A percentile compares a stretch with the other conserved stretches of the same genome.
Conservation (phyloP, 92 coral and sea anemone species). For the Anthopleura xanthogrammica region DNA sequence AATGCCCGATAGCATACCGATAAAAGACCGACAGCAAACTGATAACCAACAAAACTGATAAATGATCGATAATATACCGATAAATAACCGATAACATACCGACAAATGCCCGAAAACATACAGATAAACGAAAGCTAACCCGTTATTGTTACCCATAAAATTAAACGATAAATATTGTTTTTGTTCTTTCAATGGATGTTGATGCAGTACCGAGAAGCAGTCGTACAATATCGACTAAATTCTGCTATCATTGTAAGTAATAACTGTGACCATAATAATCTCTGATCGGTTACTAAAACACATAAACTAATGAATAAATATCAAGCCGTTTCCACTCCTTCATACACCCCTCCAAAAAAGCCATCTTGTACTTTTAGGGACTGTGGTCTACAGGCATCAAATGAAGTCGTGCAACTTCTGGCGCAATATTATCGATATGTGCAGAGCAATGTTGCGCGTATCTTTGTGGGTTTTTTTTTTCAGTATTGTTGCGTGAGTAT, state of each 20-base stretch:
- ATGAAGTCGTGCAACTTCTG: too few species aligned
- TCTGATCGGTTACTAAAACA: background rate
- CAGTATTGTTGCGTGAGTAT: too few species aligned
- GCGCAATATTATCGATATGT: too few species aligned
- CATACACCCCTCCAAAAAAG: too few species aligned
- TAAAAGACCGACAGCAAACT: background rate
- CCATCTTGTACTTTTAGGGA: too few species aligned
- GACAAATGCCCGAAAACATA: background rate
- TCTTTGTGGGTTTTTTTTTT: too few species aligned
- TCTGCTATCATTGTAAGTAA: conserved; percentile 27
- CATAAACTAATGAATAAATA: background rate
- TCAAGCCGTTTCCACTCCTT: too few species aligned
- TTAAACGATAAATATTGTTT: background rate
- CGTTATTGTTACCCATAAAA: background rate
- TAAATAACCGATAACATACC: background rate
- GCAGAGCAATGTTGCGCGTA: too few species aligned
- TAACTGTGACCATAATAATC: background rate
- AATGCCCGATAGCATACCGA: too few species aligned
- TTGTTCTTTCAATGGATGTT: background rate
- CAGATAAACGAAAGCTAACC: background rate
- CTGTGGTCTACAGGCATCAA: too few species aligned
- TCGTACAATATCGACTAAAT: conserved; percentile 15
- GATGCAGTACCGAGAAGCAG: conserved; percentile 22
- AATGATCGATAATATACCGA: background rate
- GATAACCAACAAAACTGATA: background rate